Base-by-base conservation (phyloP, 2,797 vertebrate species). In the Melanotaenia maccullochi region DNA sequence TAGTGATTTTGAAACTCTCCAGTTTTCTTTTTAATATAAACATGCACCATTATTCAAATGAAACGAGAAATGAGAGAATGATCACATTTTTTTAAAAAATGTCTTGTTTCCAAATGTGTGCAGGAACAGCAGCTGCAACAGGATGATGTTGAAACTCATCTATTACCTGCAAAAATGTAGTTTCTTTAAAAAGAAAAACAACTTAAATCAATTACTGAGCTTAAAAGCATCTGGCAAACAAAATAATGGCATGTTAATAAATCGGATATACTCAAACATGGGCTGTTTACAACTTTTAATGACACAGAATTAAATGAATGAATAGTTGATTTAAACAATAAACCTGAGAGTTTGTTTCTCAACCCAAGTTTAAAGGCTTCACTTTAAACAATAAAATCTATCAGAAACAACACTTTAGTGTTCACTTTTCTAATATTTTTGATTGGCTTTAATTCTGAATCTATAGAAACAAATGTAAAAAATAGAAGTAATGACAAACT, bases 1-100 rank as follows among this genome's bases (percentile, higher is more conserved):
- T 5, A 35, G 0, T 28, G 20, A 44, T 11, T 58, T 33, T 60
- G 40, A 83, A 65, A 30, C 13, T 30, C 52, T 16, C 5, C 25
- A 25, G 7, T 65, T 76, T 78, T 84, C 67, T 56, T 44, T 30
- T 18, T 0, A 4, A 38, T 78, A 44, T 72, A 83, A 89, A 89
- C 84, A 79, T 71, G 72, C 0, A 3, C 0, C 62, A 1, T 3
- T 3, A 18, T 28, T 5, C 0, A 28, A 60, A n/a, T 60, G 24
- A 86, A 90, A 92, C 81, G 86, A 91, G 90, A 82, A 82, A 86
- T 65, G 0, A 28, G 18, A 3, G 2, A 58, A 86, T 30, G 68
- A 3, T 0, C 20, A 52, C 47, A n/a, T 36, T 44, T 40, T 52
- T 25, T 16, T 3, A 20, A 33, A 54, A 4, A 59, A 20, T 55